Evolutionary conservation across 1,140 invertebrate species (phyloP), one percentile per base, ranked within the genome.

Genomic region (Eumeta japonica): DNA sequence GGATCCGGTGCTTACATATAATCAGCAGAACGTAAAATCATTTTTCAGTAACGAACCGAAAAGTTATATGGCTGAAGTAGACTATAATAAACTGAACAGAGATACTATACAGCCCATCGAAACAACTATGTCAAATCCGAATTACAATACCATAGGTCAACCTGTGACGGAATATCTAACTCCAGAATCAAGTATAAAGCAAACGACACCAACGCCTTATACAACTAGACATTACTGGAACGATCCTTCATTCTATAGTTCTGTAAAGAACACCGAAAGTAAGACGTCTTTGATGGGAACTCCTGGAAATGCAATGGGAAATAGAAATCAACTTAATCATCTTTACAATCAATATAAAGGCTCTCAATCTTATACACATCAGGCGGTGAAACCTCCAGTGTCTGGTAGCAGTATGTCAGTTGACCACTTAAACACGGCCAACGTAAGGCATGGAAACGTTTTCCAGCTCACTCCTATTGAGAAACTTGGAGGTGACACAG

Each of bases 281-380:
- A 74, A 67, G 41, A 70, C 65, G 17, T 59, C 60, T 2, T 12
- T 71, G 16, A 46, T 62, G 27, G 58, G 54, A 2, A 48, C 47
- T 13, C 29, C 53, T 13, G 16, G 46, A 3, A 52, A 50, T 1
- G 49, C 33, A 41, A 57, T 45, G 10, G 42, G 62, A 3, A 68
- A 62, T 37, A 64, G 46, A 38, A 60, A 33, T 50, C 65, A 70
- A 35, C 50, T 70, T 18, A 65, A 65, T 39, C 58, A 62, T 16
- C 51, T 73, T 9, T 70, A 73, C 28, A 64, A 66, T 12, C 56
- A 64, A 31, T 73, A 68, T 33, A 70, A 63, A 38, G 63, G 60
- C 3, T 70, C 65, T 1, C 62, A 65, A 10, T 66, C 62, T 3
- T 56, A 41, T 16, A 70, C 62, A 1, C 59, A 63, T 11, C 62